Evolutionary conservation across 1,140 invertebrate species (phyloP), one percentile per base, ranked within the genome.

Genomic region (Drosophila dunni): DNA sequence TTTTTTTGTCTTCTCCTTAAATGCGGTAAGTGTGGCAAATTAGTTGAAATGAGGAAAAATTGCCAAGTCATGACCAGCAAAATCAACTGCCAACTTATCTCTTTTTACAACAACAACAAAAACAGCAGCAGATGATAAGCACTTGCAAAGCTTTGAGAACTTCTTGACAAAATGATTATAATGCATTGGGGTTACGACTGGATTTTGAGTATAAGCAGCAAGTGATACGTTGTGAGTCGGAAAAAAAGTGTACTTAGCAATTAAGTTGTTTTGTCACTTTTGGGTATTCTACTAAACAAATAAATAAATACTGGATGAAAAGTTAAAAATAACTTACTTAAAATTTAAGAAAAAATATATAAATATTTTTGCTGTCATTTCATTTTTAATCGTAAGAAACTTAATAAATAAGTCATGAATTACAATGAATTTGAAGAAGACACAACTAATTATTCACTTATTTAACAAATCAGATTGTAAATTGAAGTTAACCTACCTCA

Each of bases 31-130:
- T 74, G 65, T 74, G 71, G 71, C 71, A 74, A 74, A 74, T 74
- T 74, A 74, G 71, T 74, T 61, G 57, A 56, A 69, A 62, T 69
- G 65, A 74, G 65, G 57, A 74, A 69, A 62, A 74, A 74, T 74
- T 74, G 71, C 64, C 54, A 58, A 73, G 64, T 67, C 70, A 67
- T 36, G 56, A 45, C 15, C 64, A 56, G 20, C 40, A 54, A 62
- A 13, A 53, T 34, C 48, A 70, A 40, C 40, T 62, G 46, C 38
- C 36, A 69, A 69, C 51, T 40, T 50, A 51, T 63, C 8, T 36
- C 29, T 0, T 9, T 48, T 29, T 61, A 4, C 13, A 33, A n/a
- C 13, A 34, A 3, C 24, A 24, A 29, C 24, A 29, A 29, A 3
- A 29, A 6, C 24, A 29, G 33, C 15, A 9, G 17, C 24, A 38